Evolutionary conservation across 2,888 invertebrate genomes (phyloP), one percentile per base, ranked within the genome.

Genomic region (Tanypteryx hageni): DNA sequence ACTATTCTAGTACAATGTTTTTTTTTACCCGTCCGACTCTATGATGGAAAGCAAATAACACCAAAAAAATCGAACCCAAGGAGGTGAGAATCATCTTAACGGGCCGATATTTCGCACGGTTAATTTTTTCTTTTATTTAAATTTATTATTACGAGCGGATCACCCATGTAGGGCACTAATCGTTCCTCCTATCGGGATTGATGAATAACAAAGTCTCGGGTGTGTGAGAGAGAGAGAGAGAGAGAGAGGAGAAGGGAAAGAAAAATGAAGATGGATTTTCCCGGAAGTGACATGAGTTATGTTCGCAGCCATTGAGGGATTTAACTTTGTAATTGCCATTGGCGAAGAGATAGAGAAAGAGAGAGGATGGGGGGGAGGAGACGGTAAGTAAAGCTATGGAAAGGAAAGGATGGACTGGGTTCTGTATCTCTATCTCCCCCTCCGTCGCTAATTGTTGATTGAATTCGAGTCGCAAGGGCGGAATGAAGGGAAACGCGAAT

Each of bases 241-340:
- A 44, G 44, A 44, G 44, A 44, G 44, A 82, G 44, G 7, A 82
- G 22, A 27, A 0, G 76, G 82, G 4, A 76, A 27, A n/a, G 31
- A 44, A 82, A 44, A 82, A 14, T 16, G 5, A 44, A 44, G 4
- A n/a, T 44, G 56, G 56, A 83, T 18, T 83, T 44, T 56, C 83
- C 83, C 44, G 83, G 83, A 83, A 83, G 83, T 83, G 83, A 83
- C 83, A 57, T 57, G 83, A n/a, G 18, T 83, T 83, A 16, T 27
- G 83, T 31, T 18, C 56, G 57, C 56, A 56, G 56, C 83, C 56
- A 56, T 18, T n/a, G 56, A 57, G 83, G 83, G 83, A 83, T 83
- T 83, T 83, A 56, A 83, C 83, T 83, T 83, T 44, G 56, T 83
- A 83, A 83, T 83, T 56, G 27, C 56, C n/a, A 57, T 18, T 44